These are phyloP conservation scores for Theretra japonica DNA, from an alignment of 2,888 invertebrate genomes.

Conservation along the genomic window DNA sequence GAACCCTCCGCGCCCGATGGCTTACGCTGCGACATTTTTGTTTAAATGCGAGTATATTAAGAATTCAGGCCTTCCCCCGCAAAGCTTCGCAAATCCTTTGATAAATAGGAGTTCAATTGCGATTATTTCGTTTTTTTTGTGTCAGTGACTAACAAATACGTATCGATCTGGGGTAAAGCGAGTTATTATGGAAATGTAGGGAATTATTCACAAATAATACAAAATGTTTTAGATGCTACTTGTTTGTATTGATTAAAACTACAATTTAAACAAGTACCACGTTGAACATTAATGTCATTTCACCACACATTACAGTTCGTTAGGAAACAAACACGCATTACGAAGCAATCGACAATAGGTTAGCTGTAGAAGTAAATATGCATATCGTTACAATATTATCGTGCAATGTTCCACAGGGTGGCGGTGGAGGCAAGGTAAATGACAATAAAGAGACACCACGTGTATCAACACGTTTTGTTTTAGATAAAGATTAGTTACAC, in stretches of 20 bases:
- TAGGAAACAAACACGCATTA: not conserved
- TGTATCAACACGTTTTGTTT: slow-evolving; percentile 57
- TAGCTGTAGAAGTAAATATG: slow-evolving; percentile 17
- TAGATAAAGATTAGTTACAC: slow-evolving; percentile 56
- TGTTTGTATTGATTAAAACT: not conserved
- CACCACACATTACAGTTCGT: not conserved
- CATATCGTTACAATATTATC: slow-evolving; percentile 52
- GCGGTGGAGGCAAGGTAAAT: slow-evolving; percentile 81
- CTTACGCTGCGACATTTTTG: slow-evolving; percentile 53
- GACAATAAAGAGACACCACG: slow-evolving; percentile 50
- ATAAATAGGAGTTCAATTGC: slow-evolving; percentile 46
- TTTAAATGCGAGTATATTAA: slow-evolving; percentile 47
- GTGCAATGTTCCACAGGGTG: slow-evolving; percentile 77
- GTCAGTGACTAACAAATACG: slow-evolving; percentile 56
- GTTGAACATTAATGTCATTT: not conserved
- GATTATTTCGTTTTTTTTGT: slow-evolving; percentile 47
- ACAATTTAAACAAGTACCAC: not conserved
- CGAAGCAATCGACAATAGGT: not conserved
- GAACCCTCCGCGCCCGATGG: slow-evolving; percentile 45
- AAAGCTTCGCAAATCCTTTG: slow-evolving; percentile 62
- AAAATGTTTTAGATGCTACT: not conserved
- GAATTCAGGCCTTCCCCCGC: slow-evolving; percentile 48
- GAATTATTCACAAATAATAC: not conserved
- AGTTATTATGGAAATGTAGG: not conserved
- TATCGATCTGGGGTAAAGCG: slow-evolving; percentile 7